These are phyloP conservation scores for Lamprotornis superbus DNA, from an alignment of 2,113 vertebrate genomes.

Conservation along the genomic window DNA sequence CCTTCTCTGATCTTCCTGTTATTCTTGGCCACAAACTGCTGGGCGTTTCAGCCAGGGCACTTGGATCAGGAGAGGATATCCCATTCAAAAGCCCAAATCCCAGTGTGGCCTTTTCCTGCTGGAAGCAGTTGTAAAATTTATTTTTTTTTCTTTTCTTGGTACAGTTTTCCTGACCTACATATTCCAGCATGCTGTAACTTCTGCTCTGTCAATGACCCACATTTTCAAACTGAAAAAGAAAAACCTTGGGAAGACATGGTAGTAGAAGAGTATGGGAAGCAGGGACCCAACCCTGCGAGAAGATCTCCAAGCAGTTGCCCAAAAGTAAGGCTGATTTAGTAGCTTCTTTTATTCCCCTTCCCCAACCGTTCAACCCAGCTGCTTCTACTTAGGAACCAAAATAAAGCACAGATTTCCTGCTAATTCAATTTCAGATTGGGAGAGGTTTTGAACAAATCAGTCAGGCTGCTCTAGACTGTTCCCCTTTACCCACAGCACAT, in stretches of 20 bases:
- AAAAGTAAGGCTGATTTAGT: not conserved
- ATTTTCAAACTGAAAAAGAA: not conserved
- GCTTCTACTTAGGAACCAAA: slow-evolving; percentile 40
- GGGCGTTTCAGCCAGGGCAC: not conserved
- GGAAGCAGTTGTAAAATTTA: not conserved
- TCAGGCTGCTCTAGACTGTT: not conserved
- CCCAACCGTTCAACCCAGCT: not conserved
- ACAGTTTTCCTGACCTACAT: slow-evolving; percentile 56
- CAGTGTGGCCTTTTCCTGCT: slow-evolving; percentile 24
- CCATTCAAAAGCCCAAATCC: slow-evolving; percentile 43
- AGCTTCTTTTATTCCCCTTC: not conserved
- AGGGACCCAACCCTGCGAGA: not conserved
- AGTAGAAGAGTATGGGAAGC: not conserved
- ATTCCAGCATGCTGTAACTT: not conserved
- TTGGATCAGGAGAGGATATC: slow-evolving; percentile 49
- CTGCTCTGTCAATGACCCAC: not conserved
- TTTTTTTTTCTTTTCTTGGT: not conserved
- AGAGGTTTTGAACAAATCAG: not conserved
- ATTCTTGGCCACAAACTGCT: slow-evolving; percentile 38
- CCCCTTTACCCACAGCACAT: not conserved
- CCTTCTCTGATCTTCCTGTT: slow-evolving; percentile 43
- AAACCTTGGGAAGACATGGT: not conserved
- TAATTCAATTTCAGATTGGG: not conserved
- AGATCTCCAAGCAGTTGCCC: not conserved
- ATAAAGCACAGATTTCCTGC: not conserved